Evolutionary conservation across 2,113 vertebrate species (phyloP).

Genomic region (Trematocara variabile): DNA sequence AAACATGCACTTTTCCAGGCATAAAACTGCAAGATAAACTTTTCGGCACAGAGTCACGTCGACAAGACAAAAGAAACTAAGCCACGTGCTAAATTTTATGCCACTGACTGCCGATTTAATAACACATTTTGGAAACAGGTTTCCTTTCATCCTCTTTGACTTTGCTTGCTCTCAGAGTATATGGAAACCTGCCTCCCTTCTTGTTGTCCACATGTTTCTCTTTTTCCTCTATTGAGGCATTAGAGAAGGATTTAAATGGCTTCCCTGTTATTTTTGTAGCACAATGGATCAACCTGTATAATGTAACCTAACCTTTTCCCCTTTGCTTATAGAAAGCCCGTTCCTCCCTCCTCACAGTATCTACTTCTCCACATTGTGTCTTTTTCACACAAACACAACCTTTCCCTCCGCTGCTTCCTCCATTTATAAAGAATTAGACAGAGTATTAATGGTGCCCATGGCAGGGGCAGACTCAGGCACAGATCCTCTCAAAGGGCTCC

Average conservation of each 20-base stretch:
- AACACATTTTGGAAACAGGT: constrained; percentile 9
- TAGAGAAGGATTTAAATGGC: constrained; percentile 56
- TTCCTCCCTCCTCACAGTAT: constrained; percentile 3
- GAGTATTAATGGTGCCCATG: constrained; percentile 38
- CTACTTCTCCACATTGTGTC: neutral
- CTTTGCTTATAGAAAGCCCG: constrained; percentile 45
- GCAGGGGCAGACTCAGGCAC: constrained; percentile 26
- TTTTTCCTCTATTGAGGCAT: constrained; percentile 26
- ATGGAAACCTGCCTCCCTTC: constrained; percentile 10
- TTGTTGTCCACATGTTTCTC: constrained; percentile 12
- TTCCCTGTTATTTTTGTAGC: constrained; percentile 62
- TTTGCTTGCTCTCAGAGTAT: neutral
- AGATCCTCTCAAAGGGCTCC: constrained; percentile 55
- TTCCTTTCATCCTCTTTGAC: constrained; percentile 18
- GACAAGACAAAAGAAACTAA: constrained; percentile 11
- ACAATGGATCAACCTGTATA: constrained; percentile 59
- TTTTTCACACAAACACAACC: neutral
- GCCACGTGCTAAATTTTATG: neutral
- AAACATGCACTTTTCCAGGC: constrained; percentile 10
- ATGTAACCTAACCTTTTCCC: constrained; percentile 66
- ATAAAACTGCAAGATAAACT: constrained; percentile 37
- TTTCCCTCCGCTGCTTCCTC: neutral
- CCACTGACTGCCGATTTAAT: constrained; percentile 26
- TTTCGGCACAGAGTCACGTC: constrained; percentile 31
- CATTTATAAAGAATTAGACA: constrained; percentile 44